Percentiles rank a stretch among this genome's conserved stretches.
phyloP scores from a whole-genome alignment of 1,140 invertebrate species.

The Vollenhovia emeryi region DNA sequence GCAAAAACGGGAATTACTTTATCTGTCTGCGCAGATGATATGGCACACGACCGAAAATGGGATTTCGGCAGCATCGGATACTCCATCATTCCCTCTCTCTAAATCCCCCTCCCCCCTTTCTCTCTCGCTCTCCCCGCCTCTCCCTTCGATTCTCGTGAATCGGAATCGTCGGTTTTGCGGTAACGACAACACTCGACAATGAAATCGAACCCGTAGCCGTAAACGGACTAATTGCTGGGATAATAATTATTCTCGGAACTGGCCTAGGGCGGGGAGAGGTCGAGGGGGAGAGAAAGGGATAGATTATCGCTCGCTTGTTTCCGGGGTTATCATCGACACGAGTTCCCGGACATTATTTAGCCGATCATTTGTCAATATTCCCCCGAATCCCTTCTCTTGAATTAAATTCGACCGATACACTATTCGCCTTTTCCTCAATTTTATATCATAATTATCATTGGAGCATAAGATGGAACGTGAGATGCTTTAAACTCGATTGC shows the following conservation, averaged over 20 bases:
- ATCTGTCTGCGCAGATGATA: slow-evolving; percentile 18
- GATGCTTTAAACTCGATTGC: neutral
- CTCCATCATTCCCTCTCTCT: neutral
- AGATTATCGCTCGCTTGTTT: neutral
- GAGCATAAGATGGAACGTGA: neutral
- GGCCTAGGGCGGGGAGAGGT: slow-evolving; percentile 5
- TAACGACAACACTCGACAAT: slow-evolving; percentile 43
- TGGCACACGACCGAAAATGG: slow-evolving; percentile 32
- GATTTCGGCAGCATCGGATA: neutral
- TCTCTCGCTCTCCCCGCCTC: neutral
- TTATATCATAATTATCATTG: neutral
- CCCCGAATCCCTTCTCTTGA: neutral
- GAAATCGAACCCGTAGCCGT: slow-evolving; percentile 38
- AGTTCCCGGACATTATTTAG: slow-evolving; percentile 31
- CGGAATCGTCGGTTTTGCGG: slow-evolving; percentile 36
- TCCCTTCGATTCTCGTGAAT: slow-evolving; percentile 9
- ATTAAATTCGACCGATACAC: neutral
- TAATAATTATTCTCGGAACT: slow-evolving; percentile 41
- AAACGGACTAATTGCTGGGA: slow-evolving; percentile 44
- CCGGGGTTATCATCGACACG: neutral
- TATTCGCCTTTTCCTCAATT: neutral
- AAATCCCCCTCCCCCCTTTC: neutral
- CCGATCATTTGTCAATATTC: slow-evolving; percentile 25
- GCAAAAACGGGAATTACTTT: slow-evolving; percentile 27
- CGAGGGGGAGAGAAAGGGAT: neutral